Evolutionary conservation across 2,888 invertebrate genomes (phyloP), one percentile per base, ranked within the genome.

Genomic region (Acronicta psi): DNA sequence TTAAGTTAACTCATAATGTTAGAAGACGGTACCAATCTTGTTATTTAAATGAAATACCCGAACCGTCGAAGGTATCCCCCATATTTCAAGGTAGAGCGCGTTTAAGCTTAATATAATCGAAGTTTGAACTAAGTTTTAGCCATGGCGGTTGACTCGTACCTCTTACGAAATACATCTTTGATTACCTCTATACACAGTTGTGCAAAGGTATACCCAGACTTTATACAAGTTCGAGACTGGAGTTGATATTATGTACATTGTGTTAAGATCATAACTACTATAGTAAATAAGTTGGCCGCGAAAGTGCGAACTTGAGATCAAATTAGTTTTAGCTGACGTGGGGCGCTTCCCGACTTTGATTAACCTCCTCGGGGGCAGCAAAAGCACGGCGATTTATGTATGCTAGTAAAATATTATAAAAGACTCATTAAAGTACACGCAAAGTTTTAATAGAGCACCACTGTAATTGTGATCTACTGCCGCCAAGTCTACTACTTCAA

Each of bases 1-100:
- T 79, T 68, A 75, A 70, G 74, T 70, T 31, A 52, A 23, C 61
- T 59, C 52, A 63, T 72, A 72, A n/a, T n/a, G n/a, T 77, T 68
- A 73, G 69, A 73, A 73, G 73, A 77, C 71, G 66, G 73, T 81
- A 46, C 80, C 82, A 79, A 77, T 83, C 76, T 76, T 73, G 77
- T 80, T 77, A 82, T 82, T 80, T 79, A 82, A 83, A 80, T 80
- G 80, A 69, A 79, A 78, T 70, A 63, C 55, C 75, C 74, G 68
- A 73, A 73, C 78, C 75, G 67, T 54, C 65, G 66, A 53, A 78
- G 78, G 68, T 80, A 72, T 73, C 76, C 77, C 73, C 80, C 84
- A 90, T 89, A 92, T 92, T 92, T 92, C 88, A 91, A 87, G 89
- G 88, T 85, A 90, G 86, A 86, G 80, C 81, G 88, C 80, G 59